phyloP scores from a whole-genome alignment of 2,797 vertebrate species.

The Erethizon dorsatum region DNA sequence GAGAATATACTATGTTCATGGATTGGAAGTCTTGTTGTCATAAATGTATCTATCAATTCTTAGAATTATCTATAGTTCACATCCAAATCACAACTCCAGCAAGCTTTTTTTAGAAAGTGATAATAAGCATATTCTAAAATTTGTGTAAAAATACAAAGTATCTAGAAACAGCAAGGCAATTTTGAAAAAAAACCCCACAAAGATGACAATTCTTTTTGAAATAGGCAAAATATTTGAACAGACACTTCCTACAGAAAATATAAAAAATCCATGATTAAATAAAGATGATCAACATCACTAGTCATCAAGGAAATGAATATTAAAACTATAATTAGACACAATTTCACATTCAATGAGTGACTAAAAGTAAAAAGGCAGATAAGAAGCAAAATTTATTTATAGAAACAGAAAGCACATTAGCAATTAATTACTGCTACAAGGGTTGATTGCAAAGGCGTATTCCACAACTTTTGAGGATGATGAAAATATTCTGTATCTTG shows the following conservation, averaged over 20 bases:
- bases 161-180: not conserved
- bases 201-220: not conserved
- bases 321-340: constrained; percentile 54
- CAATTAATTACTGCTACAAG: not conserved
- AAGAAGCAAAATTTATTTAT: not conserved
- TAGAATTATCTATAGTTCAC: not conserved
- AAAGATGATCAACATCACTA: constrained; percentile 6
- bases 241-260: not conserved
- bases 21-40: not conserved
- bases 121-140: constrained; percentile 12
- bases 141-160: constrained; percentile 20
- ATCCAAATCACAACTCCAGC: not conserved
- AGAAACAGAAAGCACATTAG: constrained; percentile 3
- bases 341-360: constrained; percentile 28
- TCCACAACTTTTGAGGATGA: not conserved
- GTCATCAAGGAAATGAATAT: constrained; percentile 54
- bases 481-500: not conserved
- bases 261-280: not conserved
- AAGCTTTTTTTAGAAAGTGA: not conserved
- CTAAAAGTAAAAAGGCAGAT: constrained; percentile 17
- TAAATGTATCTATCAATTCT: not conserved
- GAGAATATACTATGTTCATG: constrained; percentile 12
- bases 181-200: constrained; percentile 5
- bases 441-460: not conserved
- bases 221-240: constrained; percentile 17